Percentiles rank a stretch among this genome's conserved stretches.
phyloP scores from a whole-genome alignment of 2,888 invertebrate species.

The Calliscelio sp. region DNA sequence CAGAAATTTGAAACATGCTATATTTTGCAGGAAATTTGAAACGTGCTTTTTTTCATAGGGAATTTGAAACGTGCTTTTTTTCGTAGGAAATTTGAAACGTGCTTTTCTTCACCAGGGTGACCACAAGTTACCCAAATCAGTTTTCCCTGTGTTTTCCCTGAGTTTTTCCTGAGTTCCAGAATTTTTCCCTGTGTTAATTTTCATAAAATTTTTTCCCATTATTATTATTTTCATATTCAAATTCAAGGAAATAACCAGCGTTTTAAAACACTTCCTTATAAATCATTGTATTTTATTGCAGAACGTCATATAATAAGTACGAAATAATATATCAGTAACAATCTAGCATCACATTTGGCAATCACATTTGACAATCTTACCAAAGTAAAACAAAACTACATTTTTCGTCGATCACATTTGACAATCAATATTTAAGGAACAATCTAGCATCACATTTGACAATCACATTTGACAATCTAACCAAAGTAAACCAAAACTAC shows the following conservation, averaged over 20 bases:
- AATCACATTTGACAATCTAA: neutral
- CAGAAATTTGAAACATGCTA: no score
- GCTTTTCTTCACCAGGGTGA: no score
- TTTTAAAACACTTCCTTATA: neutral
- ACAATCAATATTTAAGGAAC: no score
- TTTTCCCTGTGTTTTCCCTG: conserved; percentile 33
- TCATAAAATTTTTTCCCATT: neutral
- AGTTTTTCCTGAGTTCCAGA: conserved; percentile 2
- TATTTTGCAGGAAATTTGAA: no score
- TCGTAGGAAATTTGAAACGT: no score
- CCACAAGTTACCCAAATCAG: neutral
- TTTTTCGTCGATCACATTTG: no score
- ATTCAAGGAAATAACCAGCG: neutral
- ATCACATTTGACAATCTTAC: no score
- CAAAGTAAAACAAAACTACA: no score
- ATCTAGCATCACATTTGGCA: no score
- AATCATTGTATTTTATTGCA: neutral
- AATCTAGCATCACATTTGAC: neutral
- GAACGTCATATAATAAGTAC: neutral
- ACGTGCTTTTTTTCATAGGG: no score
- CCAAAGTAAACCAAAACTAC: conserved; percentile 1
- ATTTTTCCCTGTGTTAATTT: conserved; percentile 21
- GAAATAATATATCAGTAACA: neutral
- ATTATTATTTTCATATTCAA: neutral
- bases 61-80: no score